A percentile compares a stretch with the other conserved stretches of the same genome.
These are phyloP conservation scores for Hippocampus abdominalis DNA, from an alignment of 2,113 vertebrate species.

Conservation along the genomic window DNA sequence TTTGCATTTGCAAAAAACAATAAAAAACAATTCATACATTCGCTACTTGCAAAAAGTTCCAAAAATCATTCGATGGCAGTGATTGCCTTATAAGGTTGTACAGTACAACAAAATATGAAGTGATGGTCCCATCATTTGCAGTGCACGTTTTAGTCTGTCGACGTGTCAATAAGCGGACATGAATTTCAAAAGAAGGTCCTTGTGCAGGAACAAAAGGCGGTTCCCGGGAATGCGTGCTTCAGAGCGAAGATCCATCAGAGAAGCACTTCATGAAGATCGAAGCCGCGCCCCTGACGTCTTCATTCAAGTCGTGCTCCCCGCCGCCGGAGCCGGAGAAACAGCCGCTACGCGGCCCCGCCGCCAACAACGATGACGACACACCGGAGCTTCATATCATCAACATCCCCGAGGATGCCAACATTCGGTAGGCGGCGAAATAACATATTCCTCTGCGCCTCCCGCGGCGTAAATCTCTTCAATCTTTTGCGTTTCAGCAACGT, in stretches of 20 bases:
- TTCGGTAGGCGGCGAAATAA: conserved; percentile 50
- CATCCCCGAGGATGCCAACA: conserved; percentile 54
- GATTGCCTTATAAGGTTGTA: too few species aligned
- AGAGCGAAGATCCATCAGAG: conserved; percentile 34
- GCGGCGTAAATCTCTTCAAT: not conserved
- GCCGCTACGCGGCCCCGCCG: not conserved
- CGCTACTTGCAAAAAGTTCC: not conserved
- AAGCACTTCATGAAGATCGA: conserved; percentile 47
- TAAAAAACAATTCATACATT: not conserved
- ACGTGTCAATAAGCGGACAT: not conserved
- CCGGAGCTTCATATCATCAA: conserved; percentile 69
- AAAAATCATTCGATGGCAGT: too few species aligned
- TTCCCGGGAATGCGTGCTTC: conserved; percentile 38
- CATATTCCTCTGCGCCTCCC: not conserved
- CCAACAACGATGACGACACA: not conserved
- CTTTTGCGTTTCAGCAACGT: conserved; percentile 57
- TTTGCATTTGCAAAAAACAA: not conserved
- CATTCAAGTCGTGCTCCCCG: conserved; percentile 48
- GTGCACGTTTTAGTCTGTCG: not conserved
- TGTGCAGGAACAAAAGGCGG: conserved; percentile 44
- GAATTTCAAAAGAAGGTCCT: not conserved
- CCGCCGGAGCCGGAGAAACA: not conserved
- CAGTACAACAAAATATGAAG: too few species aligned
- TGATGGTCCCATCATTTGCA: not conserved
- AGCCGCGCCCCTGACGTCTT: accelerated